Evolutionary conservation across 2,888 invertebrate species (phyloP).

Genomic region (Maniola hyperantus): DNA sequence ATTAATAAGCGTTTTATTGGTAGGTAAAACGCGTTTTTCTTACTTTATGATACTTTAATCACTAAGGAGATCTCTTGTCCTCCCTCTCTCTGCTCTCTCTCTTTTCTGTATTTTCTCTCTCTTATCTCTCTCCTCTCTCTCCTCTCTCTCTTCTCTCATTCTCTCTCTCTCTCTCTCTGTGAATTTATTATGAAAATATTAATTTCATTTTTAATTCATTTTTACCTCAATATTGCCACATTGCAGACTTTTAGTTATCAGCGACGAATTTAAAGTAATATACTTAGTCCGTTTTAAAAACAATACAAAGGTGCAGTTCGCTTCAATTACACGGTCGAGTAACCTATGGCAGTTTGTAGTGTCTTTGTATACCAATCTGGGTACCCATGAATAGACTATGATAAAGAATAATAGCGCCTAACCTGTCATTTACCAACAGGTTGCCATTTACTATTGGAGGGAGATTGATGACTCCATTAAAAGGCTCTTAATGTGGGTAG

Average conservation of each 20-base stretch:
- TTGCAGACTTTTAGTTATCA: too few relatives aligned
- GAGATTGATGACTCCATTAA: conserved; percentile 36
- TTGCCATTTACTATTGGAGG: conserved; percentile 28
- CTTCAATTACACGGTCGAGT: conserved; percentile 66
- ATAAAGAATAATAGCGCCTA: conserved; percentile 36
- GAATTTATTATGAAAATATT: too few relatives aligned
- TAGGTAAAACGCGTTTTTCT: too few relatives aligned
- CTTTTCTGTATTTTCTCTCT: too few relatives aligned
- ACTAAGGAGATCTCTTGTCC: too few relatives aligned
- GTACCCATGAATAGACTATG: conserved; percentile 26
- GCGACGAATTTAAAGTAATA: background rate
- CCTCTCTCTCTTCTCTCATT: too few relatives aligned
- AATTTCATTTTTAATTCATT: too few relatives aligned
- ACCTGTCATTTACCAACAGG: conserved; percentile 34
- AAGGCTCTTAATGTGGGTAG: conserved; percentile 11
- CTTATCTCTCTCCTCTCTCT: too few relatives aligned
- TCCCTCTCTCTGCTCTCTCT: too few relatives aligned
- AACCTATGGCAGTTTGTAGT: conserved; percentile 41
- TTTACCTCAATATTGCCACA: too few relatives aligned
- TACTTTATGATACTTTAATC: background rate
- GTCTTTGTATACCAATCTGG: conserved; percentile 57
- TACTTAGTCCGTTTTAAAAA: conserved; percentile 21
- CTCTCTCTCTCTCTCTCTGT: too few relatives aligned
- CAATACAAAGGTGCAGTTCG: conserved; percentile 43
- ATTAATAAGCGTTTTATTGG: too few relatives aligned